Base-by-base conservation (phyloP, 2,888 invertebrate species). In the Parelbella ahira region DNA sequence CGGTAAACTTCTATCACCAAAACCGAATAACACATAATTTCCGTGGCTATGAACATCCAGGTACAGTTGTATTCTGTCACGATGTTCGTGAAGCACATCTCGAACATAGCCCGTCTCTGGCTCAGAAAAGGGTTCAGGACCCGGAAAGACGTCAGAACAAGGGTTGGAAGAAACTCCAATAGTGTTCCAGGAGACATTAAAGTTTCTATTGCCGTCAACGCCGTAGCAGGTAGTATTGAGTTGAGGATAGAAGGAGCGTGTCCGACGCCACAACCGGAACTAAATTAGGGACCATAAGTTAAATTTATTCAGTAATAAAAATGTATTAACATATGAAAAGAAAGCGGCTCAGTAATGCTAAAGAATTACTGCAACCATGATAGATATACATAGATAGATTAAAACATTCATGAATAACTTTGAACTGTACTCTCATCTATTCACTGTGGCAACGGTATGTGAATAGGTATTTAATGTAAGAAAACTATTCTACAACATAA, bases 141-240 rank as follows among this genome's bases (percentile, higher is more conserved):
- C 94, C 5, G 89, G 89, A 63, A 84, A 94, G 0, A 88, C 84
- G 1, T 92, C 90, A 3, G 82, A 74, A 63, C 94, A 94, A 2
- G 89, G 90, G 37, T 88, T 80, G 1, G 67, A 66, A 38, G 90
- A 90, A 2, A 90, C 84, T 28, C 90, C 93, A 37, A 72, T 88
- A 68, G 75, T 80, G 68, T 87, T 90, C 94, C 94, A 94, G 48
- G 91, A 89, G 45, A 90, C 89, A 37, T 89, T 92, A 53, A 93
- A 95, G 67, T 95, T 95, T 2, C 95, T 79, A 63, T 95, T 94
- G 2, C 91, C 89, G 68, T 95, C 94, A 0, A 90, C 91, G 1
- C 95, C 95, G 1, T 76, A 73, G 52, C 94, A 94, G 0, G 67
- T 57, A 0, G 65, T 34, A 6, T 73, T 81, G 0, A 61, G 45